Conservation (phyloP, 2,888 invertebrate genomes). For the Spatulosminthurus flaviceps region DNA sequence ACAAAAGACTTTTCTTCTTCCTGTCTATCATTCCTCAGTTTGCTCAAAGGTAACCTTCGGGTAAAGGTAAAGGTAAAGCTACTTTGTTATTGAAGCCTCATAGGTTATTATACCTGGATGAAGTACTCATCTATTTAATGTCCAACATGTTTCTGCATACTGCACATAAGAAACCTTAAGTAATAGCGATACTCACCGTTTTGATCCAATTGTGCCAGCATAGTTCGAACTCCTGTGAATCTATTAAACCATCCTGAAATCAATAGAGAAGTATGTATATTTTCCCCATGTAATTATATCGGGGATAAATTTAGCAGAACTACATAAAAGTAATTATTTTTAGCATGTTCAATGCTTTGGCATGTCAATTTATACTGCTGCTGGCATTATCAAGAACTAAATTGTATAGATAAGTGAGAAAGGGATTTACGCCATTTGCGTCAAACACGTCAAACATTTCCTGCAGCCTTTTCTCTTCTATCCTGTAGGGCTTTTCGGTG, state of each 20-base stretch:
- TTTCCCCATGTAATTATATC: background rate
- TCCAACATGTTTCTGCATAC: no score
- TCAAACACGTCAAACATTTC: constrained; percentile 86
- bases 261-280: background rate
- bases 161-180: no score
- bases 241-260: constrained; percentile 68
- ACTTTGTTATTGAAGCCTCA: no score
- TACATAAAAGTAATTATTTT: background rate
- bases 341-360: background rate
- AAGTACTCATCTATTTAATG: no score
- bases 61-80: no score
- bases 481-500: constrained; percentile 81
- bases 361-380: background rate
- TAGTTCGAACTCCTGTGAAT: constrained; percentile 81
- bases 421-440: constrained; percentile 70
- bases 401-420: background rate
- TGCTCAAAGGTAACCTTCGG: no score
- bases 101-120: no score
- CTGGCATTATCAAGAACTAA: background rate
- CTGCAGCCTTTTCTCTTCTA: constrained; percentile 76
- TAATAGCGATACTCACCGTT: constrained; percentile 77
- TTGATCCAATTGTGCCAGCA: constrained; percentile 94
- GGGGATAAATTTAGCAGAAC: background rate
- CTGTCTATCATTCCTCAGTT: no score
- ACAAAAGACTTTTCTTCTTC: background rate